Percentiles rank a stretch among this genome's conserved stretches.
These are phyloP conservation scores for Salticus scenicus DNA, from an alignment of 2,888 invertebrate species.

Conservation along the genomic window DNA sequence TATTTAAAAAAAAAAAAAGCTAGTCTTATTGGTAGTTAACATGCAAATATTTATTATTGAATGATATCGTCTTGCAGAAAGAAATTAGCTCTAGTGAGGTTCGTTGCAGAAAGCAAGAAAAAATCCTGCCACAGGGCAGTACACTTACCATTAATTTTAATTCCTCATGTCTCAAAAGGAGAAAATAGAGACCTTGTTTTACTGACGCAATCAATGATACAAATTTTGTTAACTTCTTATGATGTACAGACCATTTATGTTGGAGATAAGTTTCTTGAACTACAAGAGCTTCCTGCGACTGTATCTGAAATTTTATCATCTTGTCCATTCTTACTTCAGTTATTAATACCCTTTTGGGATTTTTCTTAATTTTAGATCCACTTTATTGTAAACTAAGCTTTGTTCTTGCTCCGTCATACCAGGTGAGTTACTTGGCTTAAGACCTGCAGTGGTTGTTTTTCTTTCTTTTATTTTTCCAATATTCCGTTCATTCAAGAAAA, in stretches of 20 bases:
- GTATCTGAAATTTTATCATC: slow-evolving; percentile 30
- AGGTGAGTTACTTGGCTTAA: slow-evolving; percentile 5
- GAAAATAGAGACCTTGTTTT: slow-evolving; percentile 19
- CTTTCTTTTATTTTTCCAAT: slow-evolving; percentile 17
- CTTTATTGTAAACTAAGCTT: not conserved
- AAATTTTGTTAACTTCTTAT: slow-evolving; percentile 5
- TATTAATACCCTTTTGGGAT: not conserved
- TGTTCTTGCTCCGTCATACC: slow-evolving; percentile 16
- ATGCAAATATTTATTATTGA: too few species aligned
- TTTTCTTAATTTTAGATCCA: not conserved
- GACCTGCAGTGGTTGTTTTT: not conserved
- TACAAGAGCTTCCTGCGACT: slow-evolving; percentile 33
- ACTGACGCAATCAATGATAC: slow-evolving; percentile 15
- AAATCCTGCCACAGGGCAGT: too few species aligned
- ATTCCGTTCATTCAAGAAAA: slow-evolving; percentile 26
- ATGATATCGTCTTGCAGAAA: too few species aligned
- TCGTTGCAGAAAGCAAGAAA: too few species aligned
- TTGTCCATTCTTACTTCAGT: too few species aligned
- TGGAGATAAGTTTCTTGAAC: slow-evolving; percentile 35
- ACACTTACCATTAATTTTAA: slow-evolving; percentile 23
- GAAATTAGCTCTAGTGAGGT: too few species aligned
- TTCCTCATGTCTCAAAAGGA: not conserved
- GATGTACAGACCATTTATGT: too few species aligned
- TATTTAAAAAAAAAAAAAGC: too few species aligned
- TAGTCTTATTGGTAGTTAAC: too few species aligned